A percentile compares a stretch with the other conserved stretches of the same genome.
phyloP scores from a whole-genome alignment of 2,113 vertebrate species.

The Macaca fascicularis region T2T-MFA8v1.1 NC_088394.1:23367001-23367500 shows the following conservation, averaged over 20 bases:
- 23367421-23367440: background rate
- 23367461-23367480: background rate
- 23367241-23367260: accelerated
- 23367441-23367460: background rate
- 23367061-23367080: background rate
- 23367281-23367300: background rate
- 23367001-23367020: background rate
- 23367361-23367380: background rate
- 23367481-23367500: background rate
- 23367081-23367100: background rate
- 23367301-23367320: background rate
- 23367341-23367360: accelerated
- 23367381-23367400: accelerated
- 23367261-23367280: background rate
- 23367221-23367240: background rate
- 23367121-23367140: background rate
- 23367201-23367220: background rate
- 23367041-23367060: background rate
- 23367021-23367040: background rate
- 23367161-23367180: background rate
- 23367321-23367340: background rate
- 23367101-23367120: background rate
- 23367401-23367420: background rate
- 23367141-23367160: background rate
- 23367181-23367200: background rate